phyloP scores from a whole-genome alignment of 2,888 invertebrate species.

The Sphaerophoria rueppellii region DNA sequence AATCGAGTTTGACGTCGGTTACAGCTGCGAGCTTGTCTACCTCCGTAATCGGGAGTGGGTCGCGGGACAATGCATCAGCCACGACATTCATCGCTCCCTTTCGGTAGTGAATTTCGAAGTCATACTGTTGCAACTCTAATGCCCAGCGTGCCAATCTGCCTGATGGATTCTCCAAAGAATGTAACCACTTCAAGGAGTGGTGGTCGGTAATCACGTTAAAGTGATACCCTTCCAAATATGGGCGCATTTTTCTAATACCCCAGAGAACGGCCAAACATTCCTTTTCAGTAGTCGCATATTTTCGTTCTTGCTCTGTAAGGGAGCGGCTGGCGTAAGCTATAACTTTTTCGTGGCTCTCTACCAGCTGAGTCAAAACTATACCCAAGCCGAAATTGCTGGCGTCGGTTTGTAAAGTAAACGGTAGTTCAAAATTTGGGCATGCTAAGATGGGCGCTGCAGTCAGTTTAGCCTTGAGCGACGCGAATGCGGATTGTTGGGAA shows the following conservation, averaged over 20 bases:
- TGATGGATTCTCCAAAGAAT: background rate
- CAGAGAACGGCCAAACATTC: background rate
- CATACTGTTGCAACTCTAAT: background rate
- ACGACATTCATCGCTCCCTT: background rate
- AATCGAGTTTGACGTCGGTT: background rate
- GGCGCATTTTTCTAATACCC: background rate
- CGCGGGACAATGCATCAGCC: background rate
- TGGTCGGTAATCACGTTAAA: background rate
- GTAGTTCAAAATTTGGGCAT: background rate
- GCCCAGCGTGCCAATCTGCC: background rate
- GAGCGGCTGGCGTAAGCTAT: background rate
- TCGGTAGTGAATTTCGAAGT: background rate
- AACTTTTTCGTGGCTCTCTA: background rate
- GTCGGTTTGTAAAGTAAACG: background rate
- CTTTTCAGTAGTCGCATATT: background rate
- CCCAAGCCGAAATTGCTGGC: background rate
- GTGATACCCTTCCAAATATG: background rate
- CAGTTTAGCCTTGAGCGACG: background rate
- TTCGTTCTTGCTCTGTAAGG: background rate
- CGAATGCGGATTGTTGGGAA: background rate
- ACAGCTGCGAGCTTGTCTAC: background rate
- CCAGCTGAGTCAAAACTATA: background rate
- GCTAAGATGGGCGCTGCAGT: background rate
- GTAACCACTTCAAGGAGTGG: constrained; percentile 2
- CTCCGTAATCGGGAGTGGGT: background rate